phyloP scores from a whole-genome alignment of 1,140 invertebrate species.

The Yoshiicerus persimilis region DNA sequence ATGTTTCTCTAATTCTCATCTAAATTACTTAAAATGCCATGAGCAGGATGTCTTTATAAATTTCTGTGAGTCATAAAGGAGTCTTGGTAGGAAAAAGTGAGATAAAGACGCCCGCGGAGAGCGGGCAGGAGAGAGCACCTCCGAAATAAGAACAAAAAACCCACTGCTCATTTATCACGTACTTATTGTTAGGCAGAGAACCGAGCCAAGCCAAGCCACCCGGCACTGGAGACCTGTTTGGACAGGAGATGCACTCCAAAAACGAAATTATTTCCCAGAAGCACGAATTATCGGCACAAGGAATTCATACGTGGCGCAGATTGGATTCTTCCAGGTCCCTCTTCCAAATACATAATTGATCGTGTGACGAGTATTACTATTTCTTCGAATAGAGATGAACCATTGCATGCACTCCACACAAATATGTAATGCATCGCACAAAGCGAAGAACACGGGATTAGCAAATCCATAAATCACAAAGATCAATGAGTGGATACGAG shows the following conservation, averaged over 20 bases:
- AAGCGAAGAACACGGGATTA: neutral
- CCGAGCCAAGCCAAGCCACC: neutral
- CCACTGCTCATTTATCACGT: neutral
- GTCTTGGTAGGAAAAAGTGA: neutral
- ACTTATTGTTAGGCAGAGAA: slow-evolving; percentile 5
- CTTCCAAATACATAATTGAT: neutral
- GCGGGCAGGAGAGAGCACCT: neutral
- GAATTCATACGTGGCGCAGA: neutral
- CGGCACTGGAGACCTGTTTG: neutral
- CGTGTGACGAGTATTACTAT: neutral
- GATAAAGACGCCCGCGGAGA: neutral
- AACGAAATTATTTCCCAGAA: neutral
- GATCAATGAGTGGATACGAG: neutral
- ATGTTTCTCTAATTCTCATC: slow-evolving; percentile 42
- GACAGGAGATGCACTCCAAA: neutral
- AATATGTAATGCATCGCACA: no score
- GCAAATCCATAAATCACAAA: neutral
- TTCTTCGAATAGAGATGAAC: neutral
- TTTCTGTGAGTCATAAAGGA: neutral
- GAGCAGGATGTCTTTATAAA: slow-evolving; percentile 24
- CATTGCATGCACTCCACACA: neutral
- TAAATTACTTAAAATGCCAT: slow-evolving; percentile 40
- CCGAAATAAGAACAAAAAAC: neutral
- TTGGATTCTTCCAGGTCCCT: neutral
- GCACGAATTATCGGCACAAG: neutral